Percentiles rank a stretch among this genome's conserved stretches.
Conservation (phyloP, 2,888 invertebrate genomes). For the Tanytarsus gracilentus region DNA sequence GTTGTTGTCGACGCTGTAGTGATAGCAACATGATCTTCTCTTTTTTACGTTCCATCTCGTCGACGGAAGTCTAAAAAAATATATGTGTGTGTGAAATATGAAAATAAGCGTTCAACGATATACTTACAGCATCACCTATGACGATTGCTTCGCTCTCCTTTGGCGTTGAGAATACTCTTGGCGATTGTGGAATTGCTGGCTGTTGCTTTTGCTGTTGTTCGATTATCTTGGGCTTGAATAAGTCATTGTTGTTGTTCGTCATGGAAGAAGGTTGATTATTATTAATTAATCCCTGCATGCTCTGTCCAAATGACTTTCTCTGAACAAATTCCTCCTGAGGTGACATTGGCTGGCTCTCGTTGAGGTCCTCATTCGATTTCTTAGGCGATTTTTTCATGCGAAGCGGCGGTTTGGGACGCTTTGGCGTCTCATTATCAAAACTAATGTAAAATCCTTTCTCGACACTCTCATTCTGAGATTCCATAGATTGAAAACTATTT, state of each 20-base stretch:
- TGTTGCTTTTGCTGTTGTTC: conserved; percentile 38
- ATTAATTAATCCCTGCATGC: too few relatives aligned
- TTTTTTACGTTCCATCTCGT: conserved; percentile 88
- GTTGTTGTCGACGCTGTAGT: conserved; percentile 79
- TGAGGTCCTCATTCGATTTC: conserved; percentile 46
- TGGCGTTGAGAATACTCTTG: conserved; percentile 32
- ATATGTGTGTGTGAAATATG: background rate
- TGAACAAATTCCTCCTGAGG: conserved; percentile 5
- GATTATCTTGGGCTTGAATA: conserved; percentile 35
- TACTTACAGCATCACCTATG: conserved; percentile 61
- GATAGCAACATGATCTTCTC: conserved; percentile 85
- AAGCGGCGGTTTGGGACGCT: conserved; percentile 80
- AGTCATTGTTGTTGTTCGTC: conserved; percentile 30
- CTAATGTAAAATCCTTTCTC: conserved; percentile 91
- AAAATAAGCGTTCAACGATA: background rate
- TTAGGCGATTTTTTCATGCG: conserved; percentile 70
- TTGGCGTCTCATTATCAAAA: conserved; percentile 78
- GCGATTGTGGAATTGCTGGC: too few relatives aligned
- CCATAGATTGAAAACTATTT: conserved; percentile 58
- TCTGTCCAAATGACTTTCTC: conserved; percentile 7
- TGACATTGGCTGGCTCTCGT: conserved; percentile 28
- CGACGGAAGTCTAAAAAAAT: conserved; percentile 61
- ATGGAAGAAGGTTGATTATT: conserved; percentile 29
- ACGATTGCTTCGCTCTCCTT: conserved; percentile 49
- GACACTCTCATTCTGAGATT: conserved; percentile 40